Base-by-base conservation (phyloP, 2,113 vertebrate genomes). In the Aegithalos caudatus region DNA sequence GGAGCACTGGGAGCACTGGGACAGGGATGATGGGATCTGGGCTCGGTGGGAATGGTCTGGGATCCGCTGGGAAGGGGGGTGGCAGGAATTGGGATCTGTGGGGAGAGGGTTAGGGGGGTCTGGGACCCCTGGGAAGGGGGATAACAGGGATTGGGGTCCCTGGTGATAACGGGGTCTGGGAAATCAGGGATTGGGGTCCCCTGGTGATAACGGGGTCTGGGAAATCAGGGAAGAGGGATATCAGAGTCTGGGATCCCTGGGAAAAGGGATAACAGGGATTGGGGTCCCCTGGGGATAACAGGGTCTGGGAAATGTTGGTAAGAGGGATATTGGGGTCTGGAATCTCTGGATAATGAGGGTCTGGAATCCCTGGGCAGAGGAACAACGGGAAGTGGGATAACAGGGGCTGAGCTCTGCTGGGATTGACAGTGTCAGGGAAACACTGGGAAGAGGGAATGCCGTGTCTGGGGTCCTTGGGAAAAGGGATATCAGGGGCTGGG, bases 311-410 rank as follows among this genome's bases (percentile, higher is more conserved):
- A 11, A 9, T 14, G 7, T 6, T 31, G 56, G 57, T 45, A 25
- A 33, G 44, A 48, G 56, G 11, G 16, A 20, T 2, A 7, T 2
- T 1, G 2, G 35, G 7, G 29, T 16, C 4, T 33, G 45, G 35
- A 16, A 6, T 48, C n/a, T 25, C 51, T 51, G 40, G 42, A 17
- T 23, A 14, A 31, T 2, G 33, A 11, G 14, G 10, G 5, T 45
- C 47, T 20, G 6, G 72, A 17, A 29, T 47, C 15, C n/a, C 20
- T 48, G 72, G 44, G 12, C 15, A 48, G 42, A 47, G 72, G 11
- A 8, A 33, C 9, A 33, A 61, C 3, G 7, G 72, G 57, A 15
- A 25, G 19, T 60, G 45, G 22, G 45, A 27, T 16, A 27, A 10
- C 25, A 23, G 22, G 37, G 13, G 2, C 37, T 51, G 74, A 12